Percentiles rank a stretch among this genome's conserved stretches.
Conservation (phyloP, 2,797 vertebrate genomes). For the Arremon brunneinucha region DNA sequence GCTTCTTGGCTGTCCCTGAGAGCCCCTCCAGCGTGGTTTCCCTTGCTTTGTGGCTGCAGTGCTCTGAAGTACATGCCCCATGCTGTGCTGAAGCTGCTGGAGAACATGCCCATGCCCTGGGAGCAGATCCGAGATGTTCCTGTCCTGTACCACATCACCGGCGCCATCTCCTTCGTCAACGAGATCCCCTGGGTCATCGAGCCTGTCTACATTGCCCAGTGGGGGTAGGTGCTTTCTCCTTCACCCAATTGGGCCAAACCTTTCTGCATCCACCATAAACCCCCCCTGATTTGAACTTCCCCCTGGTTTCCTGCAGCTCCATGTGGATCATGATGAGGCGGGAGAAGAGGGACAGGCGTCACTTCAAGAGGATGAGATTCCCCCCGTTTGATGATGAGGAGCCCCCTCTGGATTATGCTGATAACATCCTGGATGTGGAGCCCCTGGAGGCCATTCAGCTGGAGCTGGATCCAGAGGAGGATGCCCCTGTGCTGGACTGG, state of each 20-base stretch:
- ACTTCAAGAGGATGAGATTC: slow-evolving; percentile 99
- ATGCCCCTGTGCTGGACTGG: slow-evolving; percentile 90
- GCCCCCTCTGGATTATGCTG: slow-evolving; percentile 95
- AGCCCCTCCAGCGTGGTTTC: background rate
- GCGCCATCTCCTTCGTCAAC: slow-evolving; percentile 98
- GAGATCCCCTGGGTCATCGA: slow-evolving; percentile 99
- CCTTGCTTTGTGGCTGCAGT: slow-evolving; percentile 61
- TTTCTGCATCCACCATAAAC: too few species aligned
- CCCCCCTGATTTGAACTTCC: accelerated
- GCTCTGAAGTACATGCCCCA: slow-evolving; percentile 99
- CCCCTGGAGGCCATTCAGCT: slow-evolving; percentile 97
- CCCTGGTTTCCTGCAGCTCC: slow-evolving; percentile 74
- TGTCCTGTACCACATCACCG: slow-evolving; percentile 97
- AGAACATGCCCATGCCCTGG: slow-evolving; percentile 99
- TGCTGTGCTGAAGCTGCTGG: slow-evolving; percentile 94
- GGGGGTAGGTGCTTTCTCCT: slow-evolving; percentile 84
- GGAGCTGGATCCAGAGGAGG: slow-evolving; percentile 94
- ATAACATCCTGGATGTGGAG: slow-evolving; percentile 98
- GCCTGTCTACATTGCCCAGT: slow-evolving; percentile 97
- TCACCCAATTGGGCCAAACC: accelerated
- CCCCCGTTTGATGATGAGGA: slow-evolving; percentile 98
- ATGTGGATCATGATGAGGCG: slow-evolving; percentile 99
- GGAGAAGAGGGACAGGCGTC: slow-evolving; percentile 94
- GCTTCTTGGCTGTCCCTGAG: background rate
- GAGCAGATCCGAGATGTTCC: slow-evolving; percentile 98